Conservation (phyloP, 2,113 vertebrate species). For the Indicator maculatus region DNA sequence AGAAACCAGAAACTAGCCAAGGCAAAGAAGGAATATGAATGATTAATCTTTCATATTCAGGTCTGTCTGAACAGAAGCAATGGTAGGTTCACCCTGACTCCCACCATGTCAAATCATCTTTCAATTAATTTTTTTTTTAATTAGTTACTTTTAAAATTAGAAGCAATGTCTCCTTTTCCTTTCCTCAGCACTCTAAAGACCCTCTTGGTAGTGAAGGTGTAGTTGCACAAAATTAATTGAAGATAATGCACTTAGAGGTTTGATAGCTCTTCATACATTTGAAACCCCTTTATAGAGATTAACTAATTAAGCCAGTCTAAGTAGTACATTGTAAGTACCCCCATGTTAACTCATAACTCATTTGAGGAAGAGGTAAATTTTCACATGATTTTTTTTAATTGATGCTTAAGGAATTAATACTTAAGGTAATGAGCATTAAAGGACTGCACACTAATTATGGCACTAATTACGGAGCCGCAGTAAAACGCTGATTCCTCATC, state of each 20-base stretch:
- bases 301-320: constrained; percentile 57
- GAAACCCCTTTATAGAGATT: constrained; percentile 55
- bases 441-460: constrained; percentile 21
- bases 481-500: constrained; percentile 27
- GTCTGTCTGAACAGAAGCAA: constrained; percentile 22
- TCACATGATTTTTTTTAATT: constrained; percentile 55
- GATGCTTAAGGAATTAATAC: constrained; percentile 52
- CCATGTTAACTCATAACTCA: neutral
- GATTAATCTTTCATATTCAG: neutral
- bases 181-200: neutral
- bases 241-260: constrained; percentile 44
- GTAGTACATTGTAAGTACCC: constrained; percentile 30
- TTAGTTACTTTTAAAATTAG: constrained; percentile 36
- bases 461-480: no score
- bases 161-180: constrained; percentile 14
- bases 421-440: constrained; percentile 37
- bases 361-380: constrained; percentile 45
- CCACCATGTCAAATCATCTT: neutral
- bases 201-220: constrained; percentile 34
- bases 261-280: constrained; percentile 40
- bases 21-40: neutral
- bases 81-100: neutral
- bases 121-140: neutral
- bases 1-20: neutral
- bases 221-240: constrained; percentile 59